A percentile compares a stretch with the other conserved stretches of the same genome.
Conservation (phyloP, 2,113 vertebrate genomes). For the Pachycephala philippinensis region DNA sequence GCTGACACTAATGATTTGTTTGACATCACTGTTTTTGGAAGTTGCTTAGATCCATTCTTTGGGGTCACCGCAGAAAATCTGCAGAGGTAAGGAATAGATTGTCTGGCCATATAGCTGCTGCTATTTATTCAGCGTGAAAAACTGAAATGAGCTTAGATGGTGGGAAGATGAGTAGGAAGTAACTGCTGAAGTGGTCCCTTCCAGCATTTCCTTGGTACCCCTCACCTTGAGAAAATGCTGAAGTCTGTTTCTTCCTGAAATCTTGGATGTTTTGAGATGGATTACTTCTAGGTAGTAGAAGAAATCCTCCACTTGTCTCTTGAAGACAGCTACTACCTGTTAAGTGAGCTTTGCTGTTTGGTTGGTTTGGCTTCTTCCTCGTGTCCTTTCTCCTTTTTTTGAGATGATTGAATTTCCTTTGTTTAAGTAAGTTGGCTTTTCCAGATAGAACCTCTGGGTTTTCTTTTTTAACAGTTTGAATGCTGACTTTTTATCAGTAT, state of each 20-base stretch:
- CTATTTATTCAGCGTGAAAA: not conserved
- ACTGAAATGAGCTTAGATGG: not conserved
- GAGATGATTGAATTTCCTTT: not conserved
- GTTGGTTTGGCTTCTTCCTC: not conserved
- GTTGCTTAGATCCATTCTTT: constrained; percentile 78
- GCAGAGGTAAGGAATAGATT: constrained; percentile 66
- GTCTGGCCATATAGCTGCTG: not conserved
- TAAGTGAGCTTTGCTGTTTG: not conserved
- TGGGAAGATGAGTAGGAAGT: not conserved
- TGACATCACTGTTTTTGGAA: constrained; percentile 78
- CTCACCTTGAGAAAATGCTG: not conserved
- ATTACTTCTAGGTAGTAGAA: not conserved
- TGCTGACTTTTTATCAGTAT: not conserved
- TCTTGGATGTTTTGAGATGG: not conserved
- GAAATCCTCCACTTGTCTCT: not conserved
- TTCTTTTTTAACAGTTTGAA: not conserved
- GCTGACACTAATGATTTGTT: constrained; percentile 66
- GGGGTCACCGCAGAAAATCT: constrained; percentile 73
- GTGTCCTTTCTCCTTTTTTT: not conserved
- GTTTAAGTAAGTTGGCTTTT: not conserved
- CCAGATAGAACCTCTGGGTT: not conserved
- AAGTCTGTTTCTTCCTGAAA: not conserved
- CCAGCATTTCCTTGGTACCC: not conserved
- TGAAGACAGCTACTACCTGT: not conserved
- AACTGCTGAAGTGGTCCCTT: not conserved